Base-by-base conservation (phyloP, 2,888 invertebrate species). In the Tinea semifulvella region DNA sequence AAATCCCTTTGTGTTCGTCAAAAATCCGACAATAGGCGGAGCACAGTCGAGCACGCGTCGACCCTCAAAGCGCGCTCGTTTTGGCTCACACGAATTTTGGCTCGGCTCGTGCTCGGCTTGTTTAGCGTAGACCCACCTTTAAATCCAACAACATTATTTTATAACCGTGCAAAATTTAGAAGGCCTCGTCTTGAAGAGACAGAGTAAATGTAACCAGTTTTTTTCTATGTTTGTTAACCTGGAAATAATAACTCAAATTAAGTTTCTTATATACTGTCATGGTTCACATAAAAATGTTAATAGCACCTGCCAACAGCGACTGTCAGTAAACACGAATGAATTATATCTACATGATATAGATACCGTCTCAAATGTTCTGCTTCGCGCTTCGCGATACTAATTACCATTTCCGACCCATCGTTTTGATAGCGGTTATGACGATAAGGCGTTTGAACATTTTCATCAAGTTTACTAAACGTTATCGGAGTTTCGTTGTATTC, bases 371-470 rank as follows among this genome's bases (percentile, higher is more conserved):
- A 22, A 40, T 40, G 40, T 40, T 36, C 17, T 36, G 26, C 6
- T 25, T 42, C 42, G 42, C 26, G 42, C 14, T 36, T 40, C 40
- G 40, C 40, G 4, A 18, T 43, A 14, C 31, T 31, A 43, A 43
- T 43, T 43, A 43, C 18, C 43, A 31, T 43, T 28, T 28, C 43
- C 28, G 43, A 43, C 26, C 31, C 43, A 43, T 31, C 43, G 43
- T 43, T 31, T 19, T 19, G 43, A 43, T 43, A 43, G 19, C 31
- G 43, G 17, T 22, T 22, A 22, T 20, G 18, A 25, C 27, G 43
- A 43, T 43, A 43, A 43, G 19, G 13, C 27, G 31, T n/a, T 31
- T 13, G 16, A 25, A 18, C 43, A 26, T 40, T 40, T 40, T 40
- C 43, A 28, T 28, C 28, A 26, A 28, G 43, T 43, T 43, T 43